Conservation (phyloP, 2,113 vertebrate genomes). For the Oryzias woworae region DNA sequence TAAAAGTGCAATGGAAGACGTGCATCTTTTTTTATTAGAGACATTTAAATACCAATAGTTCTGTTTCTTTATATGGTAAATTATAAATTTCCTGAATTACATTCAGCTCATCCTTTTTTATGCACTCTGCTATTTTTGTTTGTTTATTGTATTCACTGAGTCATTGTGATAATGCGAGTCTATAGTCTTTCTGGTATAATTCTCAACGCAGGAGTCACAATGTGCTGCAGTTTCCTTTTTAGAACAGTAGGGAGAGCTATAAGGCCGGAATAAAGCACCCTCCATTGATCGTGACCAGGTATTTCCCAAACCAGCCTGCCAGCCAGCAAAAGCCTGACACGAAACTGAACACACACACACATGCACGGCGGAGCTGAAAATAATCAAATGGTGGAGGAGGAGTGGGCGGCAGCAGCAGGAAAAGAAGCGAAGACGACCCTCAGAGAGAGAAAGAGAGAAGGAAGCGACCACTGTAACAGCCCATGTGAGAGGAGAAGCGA, state of each 20-base stretch:
- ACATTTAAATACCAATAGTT: too few species aligned
- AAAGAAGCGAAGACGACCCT: conserved; percentile 52
- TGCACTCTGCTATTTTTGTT: neutral
- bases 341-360: conserved; percentile 16
- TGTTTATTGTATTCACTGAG: neutral
- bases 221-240: conserved; percentile 7
- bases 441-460: conserved; percentile 32
- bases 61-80: too few species aligned
- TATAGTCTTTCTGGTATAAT: neutral
- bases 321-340: conserved; percentile 42
- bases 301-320: conserved; percentile 77
- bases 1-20: too few species aligned
- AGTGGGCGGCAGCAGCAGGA: conserved; percentile 51
- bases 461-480: conserved; percentile 30
- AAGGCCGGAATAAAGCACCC: conserved; percentile 17
- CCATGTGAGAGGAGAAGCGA: conserved; percentile 44
- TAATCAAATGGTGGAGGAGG: conserved; percentile 63
- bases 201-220: neutral
- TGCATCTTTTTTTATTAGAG: too few species aligned
- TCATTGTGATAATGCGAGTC: neutral
- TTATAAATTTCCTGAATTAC: too few species aligned
- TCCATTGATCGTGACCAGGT: conserved; percentile 76
- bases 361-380: conserved; percentile 50
- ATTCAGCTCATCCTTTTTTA: too few species aligned
- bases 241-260: conserved; percentile 49